Evolutionary conservation across 2,113 vertebrate species (phyloP), one percentile per base, ranked within the genome.

Genomic region (Bothrops jararaca): DNA sequence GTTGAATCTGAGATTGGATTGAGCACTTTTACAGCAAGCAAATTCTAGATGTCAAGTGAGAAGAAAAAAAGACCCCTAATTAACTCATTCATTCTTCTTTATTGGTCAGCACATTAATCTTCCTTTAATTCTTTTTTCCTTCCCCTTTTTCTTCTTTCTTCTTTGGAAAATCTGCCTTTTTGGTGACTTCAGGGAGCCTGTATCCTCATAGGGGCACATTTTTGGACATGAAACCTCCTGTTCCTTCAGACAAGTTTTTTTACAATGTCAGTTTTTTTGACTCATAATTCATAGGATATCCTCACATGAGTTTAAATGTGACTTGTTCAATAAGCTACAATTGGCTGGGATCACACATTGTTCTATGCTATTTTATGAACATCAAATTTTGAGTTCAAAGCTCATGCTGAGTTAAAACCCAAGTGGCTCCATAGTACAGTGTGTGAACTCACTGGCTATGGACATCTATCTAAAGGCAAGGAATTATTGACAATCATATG

Each of bases 151-250:
- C 9, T 48, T 86, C 23, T 52, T 80, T 22, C 5, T 9, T 6
- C 74, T 80, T 96, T 92, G 58, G 57, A 95, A 97, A 97, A 96
- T 95, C 95, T 93, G 92, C 20, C 18, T 96, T 95, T 96, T 94
- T 96, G 94, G 95, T 96, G 94, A 92, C 92, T 96, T 96, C 94
- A 88, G 95, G 94, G 94, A 89, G 85, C 91, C 97, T 97, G 96
- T 96, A 96, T n/a, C n/a, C n/a, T n/a, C n/a, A n/a, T n/a, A n/a
- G 89, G 90, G 95, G 94, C 91, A 93, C 95, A 95, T 60, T 52
- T 95, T 94, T 96, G 95, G 93, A 96, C 95, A 94, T 85, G 93
- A 96, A 95, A 95, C 95, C 94, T 91, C 86, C 69, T 94, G 42
- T 93, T 97, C 94, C 94, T 96, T 94, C 52, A 89, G 95, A 95